A percentile compares a stretch with the other conserved stretches of the same genome.
Evolutionary conservation across 2,797 vertebrate genomes (phyloP).

Genomic region (Poecilia gillii): DNA sequence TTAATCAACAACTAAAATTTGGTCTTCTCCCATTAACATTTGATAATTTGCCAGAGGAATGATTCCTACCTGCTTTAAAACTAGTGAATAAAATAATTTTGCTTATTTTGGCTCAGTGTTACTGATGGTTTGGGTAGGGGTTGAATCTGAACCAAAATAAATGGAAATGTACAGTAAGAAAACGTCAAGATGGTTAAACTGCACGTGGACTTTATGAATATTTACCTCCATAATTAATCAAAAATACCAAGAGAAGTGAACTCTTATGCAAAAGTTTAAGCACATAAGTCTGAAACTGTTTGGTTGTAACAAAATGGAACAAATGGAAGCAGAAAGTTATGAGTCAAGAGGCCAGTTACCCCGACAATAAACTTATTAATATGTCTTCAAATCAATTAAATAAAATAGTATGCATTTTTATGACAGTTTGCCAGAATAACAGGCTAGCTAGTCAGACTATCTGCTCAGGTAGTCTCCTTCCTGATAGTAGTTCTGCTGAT

Average conservation of each 20-base stretch:
- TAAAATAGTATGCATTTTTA: neutral
- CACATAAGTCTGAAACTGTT: neutral
- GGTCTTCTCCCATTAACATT: neutral
- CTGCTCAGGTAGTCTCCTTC: neutral
- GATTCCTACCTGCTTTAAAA: neutral
- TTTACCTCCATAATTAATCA: no score
- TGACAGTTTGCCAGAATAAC: neutral
- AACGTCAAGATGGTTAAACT: neutral
- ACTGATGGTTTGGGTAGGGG: neutral
- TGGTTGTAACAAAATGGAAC: neutral
- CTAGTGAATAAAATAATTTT: neutral
- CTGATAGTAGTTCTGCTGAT: neutral
- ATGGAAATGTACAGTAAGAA: neutral
- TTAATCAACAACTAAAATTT: neutral
- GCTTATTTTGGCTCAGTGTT: neutral
- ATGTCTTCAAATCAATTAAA: neutral
- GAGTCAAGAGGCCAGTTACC: neutral
- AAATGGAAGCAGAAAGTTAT: neutral
- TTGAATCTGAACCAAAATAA: neutral
- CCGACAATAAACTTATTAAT: neutral
- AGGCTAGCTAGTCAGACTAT: neutral
- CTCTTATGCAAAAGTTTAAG: neutral
- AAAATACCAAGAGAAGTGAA: neutral
- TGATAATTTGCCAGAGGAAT: neutral
- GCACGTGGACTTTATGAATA: neutral